Conservation (phyloP, 2,888 invertebrate species). For the Bursaphelenchus okinawaensis region DNA sequence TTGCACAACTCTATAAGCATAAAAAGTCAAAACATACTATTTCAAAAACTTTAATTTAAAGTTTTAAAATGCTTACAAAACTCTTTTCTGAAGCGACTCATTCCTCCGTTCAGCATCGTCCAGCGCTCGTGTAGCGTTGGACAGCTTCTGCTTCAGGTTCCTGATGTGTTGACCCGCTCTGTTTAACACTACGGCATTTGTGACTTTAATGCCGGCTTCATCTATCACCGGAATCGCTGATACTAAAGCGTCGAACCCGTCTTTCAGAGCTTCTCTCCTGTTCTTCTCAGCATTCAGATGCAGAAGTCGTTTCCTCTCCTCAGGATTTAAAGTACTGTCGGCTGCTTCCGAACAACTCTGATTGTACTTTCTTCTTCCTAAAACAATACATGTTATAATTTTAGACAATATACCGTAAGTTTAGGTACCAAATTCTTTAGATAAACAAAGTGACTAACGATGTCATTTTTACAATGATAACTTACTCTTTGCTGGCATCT, state of each 20-base stretch:
- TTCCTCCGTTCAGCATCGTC: slow-evolving; percentile 29
- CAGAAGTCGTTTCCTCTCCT: slow-evolving; percentile 54
- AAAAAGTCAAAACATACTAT: background rate
- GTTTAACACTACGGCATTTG: slow-evolving; percentile 56
- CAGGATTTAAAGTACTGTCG: slow-evolving; percentile 52
- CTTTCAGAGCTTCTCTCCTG: slow-evolving; percentile 53
- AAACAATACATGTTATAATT: too few species aligned
- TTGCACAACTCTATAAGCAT: slow-evolving; percentile 45
- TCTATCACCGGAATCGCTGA: slow-evolving; percentile 51
- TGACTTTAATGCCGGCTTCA: slow-evolving; percentile 51
- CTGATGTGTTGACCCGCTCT: slow-evolving; percentile 53
- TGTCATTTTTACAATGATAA: too few species aligned
- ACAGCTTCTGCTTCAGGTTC: slow-evolving; percentile 27
- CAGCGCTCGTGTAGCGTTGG: slow-evolving; percentile 23
- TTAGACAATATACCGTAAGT: too few species aligned
- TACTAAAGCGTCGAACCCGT: slow-evolving; percentile 56
- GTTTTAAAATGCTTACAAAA: slow-evolving; percentile 32
- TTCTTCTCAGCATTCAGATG: slow-evolving; percentile 57
- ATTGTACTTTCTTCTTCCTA: background rate
- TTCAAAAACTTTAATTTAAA: background rate
- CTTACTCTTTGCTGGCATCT: background rate
- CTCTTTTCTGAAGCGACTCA: slow-evolving; percentile 31
- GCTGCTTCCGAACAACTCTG: slow-evolving; percentile 26
- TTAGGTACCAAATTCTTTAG: too few species aligned
- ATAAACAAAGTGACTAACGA: too few species aligned